phyloP scores from a whole-genome alignment of 2,888 invertebrate genomes.

The Tenodera sinensis region DNA sequence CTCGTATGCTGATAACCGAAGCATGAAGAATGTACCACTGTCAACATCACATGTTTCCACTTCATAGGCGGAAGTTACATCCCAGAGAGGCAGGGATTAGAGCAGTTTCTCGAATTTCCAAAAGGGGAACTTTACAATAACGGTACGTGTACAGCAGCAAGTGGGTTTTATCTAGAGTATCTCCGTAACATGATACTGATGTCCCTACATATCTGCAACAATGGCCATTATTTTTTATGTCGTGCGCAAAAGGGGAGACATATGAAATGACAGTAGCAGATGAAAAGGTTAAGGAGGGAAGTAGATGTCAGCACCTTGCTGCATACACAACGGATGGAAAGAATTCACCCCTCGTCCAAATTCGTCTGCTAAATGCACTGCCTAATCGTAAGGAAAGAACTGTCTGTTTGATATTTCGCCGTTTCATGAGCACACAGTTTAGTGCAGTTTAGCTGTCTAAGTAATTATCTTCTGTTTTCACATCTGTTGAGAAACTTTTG shows the following conservation, averaged over 20 bases:
- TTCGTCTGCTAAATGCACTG: neutral
- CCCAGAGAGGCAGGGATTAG: neutral
- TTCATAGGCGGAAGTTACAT: neutral
- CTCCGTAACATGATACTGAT: neutral
- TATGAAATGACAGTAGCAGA: neutral
- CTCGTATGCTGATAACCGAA: too few species aligned
- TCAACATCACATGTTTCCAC: too few species aligned
- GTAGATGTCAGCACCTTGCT: conserved; percentile 28
- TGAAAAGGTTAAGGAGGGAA: conserved; percentile 8
- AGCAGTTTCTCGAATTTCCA: neutral
- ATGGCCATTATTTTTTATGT: neutral
- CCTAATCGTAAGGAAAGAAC: neutral
- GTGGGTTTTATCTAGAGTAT: neutral
- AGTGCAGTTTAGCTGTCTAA: too few species aligned
- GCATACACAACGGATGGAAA: conserved; percentile 21
- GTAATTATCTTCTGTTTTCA: too few species aligned
- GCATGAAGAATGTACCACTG: too few species aligned
- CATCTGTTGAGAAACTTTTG: too few species aligned
- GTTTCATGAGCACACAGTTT: neutral
- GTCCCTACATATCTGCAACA: neutral
- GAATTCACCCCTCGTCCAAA: conserved; percentile 2
- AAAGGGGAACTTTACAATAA: neutral
- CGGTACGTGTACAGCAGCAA: neutral
- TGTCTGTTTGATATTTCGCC: neutral
- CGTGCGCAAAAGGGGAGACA: neutral